phyloP scores from a whole-genome alignment of 1,140 invertebrate species.

The Epicauta chinensis region DNA sequence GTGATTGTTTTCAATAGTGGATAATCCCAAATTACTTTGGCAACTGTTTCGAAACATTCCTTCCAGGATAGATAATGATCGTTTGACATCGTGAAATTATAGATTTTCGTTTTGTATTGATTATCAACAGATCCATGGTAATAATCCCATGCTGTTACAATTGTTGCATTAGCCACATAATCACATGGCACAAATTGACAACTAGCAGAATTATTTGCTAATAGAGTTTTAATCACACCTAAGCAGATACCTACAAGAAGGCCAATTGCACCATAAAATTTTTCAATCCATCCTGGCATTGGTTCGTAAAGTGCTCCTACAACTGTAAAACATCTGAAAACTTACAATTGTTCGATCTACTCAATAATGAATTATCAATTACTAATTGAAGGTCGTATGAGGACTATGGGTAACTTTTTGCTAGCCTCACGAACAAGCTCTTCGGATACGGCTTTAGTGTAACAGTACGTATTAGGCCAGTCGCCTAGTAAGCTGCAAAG shows the following conservation, averaged over 20 bases:
- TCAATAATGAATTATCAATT: constrained; percentile 12
- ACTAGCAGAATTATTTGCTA: constrained; percentile 47
- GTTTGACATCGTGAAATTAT: no score
- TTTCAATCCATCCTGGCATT: constrained; percentile 70
- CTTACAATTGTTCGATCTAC: no score
- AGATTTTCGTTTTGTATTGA: no score
- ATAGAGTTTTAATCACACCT: constrained; percentile 60
- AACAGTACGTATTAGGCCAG: constrained; percentile 58
- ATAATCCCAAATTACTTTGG: no score
- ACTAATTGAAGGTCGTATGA: constrained; percentile 57
- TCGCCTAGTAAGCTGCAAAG: constrained; percentile 43
- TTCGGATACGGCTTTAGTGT: constrained; percentile 56
- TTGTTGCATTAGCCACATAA: constrained; percentile 66
- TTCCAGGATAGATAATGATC: no score
- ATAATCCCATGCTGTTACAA: constrained; percentile 62
- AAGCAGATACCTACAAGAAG: constrained; percentile 49
- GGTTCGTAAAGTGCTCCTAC: constrained; percentile 67
- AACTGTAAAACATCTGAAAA: no score
- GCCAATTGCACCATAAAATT: constrained; percentile 69
- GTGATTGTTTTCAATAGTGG: no score
- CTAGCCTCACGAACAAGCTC: constrained; percentile 49
- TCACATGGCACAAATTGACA: constrained; percentile 75
- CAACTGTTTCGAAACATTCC: no score
- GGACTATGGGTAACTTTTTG: constrained; percentile 49
- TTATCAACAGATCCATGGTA: no score